These are phyloP conservation scores for Canis aureus DNA, from an alignment of 2,113 vertebrate genomes.

Conservation along the genomic window DNA sequence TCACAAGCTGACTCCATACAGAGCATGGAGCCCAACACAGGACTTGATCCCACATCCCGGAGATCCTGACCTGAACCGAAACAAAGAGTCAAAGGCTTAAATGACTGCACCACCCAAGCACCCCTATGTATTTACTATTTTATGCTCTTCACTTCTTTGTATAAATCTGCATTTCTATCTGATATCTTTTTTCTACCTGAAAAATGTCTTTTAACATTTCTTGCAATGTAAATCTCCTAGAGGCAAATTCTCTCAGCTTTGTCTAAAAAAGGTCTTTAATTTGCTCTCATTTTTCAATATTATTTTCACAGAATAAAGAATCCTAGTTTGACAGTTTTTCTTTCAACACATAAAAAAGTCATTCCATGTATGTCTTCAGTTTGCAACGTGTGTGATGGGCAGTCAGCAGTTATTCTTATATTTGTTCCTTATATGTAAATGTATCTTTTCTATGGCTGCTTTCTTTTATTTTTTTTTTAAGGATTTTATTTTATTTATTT, in stretches of 20 bases:
- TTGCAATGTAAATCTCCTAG: neutral
- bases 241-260: conserved; percentile 1
- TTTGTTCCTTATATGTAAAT: neutral
- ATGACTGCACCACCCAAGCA: neutral
- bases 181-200: neutral
- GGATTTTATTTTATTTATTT: neutral
- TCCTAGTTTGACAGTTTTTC: neutral
- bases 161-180: neutral
- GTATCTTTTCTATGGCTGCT: neutral
- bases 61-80: neutral
- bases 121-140: neutral
- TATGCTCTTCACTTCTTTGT: neutral
- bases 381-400: neutral
- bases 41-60: neutral
- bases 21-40: neutral
- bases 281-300: neutral
- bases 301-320: conserved; percentile 40
- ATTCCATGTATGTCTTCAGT: neutral
- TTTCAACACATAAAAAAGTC: neutral
- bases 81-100: neutral
- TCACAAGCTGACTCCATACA: neutral
- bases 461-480: neutral
- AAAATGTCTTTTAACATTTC: neutral
- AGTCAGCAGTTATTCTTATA: neutral
- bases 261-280: conserved; percentile 7